Conservation (phyloP, 1,140 invertebrate genomes). For the Tenebrio molitor region DNA sequence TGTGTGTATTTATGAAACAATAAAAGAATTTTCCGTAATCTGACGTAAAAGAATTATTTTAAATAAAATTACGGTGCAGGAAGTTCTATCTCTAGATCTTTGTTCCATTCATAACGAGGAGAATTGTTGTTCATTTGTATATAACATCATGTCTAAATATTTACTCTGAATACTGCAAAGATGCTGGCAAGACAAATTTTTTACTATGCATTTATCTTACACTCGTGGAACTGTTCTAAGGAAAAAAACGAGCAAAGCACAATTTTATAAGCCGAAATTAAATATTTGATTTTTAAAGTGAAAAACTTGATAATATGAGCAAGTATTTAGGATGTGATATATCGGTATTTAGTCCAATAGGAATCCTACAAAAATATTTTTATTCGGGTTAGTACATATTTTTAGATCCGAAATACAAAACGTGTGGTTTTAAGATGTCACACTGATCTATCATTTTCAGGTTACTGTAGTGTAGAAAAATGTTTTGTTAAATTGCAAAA, state of each 20-base stretch:
- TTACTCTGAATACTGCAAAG: conserved; percentile 15
- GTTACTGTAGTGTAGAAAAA: neutral
- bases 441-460: neutral
- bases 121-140: conserved; percentile 25
- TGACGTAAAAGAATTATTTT: too few relatives aligned
- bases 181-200: conserved; percentile 25
- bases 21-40: too few relatives aligned
- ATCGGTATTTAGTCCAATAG: too few relatives aligned
- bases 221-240: neutral
- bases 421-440: neutral
- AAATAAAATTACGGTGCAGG: neutral
- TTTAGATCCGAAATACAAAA: conserved; percentile 16
- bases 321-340: too few relatives aligned
- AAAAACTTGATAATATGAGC: too few relatives aligned
- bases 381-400: conserved; percentile 13
- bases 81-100: conserved; percentile 13
- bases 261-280: neutral
- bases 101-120: neutral
- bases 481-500: too few relatives aligned
- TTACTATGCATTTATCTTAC: conserved; percentile 1
- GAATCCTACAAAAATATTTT: too few relatives aligned
- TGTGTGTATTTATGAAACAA: too few relatives aligned
- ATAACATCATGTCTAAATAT: conserved; percentile 18
- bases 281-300: neutral
- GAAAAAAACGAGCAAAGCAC: conserved; percentile 19